Conservation (phyloP, 2,888 invertebrate genomes). For the Synanthedon vespiformis region DNA sequence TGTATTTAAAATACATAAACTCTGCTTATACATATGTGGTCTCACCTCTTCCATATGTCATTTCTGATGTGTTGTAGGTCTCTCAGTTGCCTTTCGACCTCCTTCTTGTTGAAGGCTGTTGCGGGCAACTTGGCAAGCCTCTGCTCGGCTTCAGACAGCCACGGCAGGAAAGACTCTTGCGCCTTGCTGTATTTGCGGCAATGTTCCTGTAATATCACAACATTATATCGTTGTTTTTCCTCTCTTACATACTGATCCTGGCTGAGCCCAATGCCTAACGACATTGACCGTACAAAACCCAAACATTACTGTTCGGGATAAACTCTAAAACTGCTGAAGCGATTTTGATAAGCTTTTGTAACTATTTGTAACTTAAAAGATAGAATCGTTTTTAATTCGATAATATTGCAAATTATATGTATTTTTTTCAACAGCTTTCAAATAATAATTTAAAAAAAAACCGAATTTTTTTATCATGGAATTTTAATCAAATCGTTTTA, state of each 20-base stretch:
- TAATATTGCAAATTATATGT: no score
- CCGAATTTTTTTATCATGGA: no score
- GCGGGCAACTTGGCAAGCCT: constrained; percentile 83
- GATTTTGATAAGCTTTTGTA: no score
- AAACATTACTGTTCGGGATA: neutral
- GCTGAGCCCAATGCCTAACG: no score
- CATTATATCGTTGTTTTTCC: neutral
- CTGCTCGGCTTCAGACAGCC: constrained; percentile 89
- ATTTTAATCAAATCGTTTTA: no score
- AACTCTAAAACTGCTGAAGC: no score
- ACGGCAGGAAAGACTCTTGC: constrained; percentile 87
- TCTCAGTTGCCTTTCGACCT: constrained; percentile 87
- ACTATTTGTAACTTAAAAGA: no score
- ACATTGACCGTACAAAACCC: neutral
- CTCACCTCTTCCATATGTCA: constrained; percentile 86
- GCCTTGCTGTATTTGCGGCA: constrained; percentile 90
- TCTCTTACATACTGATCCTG: neutral
- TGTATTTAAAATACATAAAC: no score
- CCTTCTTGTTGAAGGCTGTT: constrained; percentile 84
- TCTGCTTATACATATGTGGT: no score
- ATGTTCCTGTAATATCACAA: constrained; percentile 72
- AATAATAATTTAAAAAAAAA: no score
- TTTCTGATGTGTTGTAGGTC: constrained; percentile 91
- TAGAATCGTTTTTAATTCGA: no score
- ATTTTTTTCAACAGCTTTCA: no score